Evolutionary conservation across 2,888 invertebrate species (phyloP), one percentile per base, ranked within the genome.

Genomic region (Galerucella nymphaeae): DNA sequence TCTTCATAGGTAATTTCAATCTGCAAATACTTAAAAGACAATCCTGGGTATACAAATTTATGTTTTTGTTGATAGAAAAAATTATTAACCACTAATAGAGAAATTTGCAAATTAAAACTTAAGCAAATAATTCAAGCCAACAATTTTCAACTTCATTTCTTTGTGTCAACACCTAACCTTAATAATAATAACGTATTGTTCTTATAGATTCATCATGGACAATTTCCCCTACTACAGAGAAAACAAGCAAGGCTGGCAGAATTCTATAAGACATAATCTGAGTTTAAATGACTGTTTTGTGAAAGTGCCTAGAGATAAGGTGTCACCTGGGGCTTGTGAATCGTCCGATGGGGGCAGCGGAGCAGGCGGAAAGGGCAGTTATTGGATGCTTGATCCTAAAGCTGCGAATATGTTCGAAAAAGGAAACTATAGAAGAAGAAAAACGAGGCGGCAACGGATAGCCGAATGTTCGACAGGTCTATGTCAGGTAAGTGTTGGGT

Each of bases 391-490:
- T 79, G 94, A 95, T 84, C 92, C 94, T 0, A 90, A 93, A 69
- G 93, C 93, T 58, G 90, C 91, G 78, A 94, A 94, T 84, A 95
- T 95, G 95, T 95, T 95, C 84, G 95, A 95, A 83, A 93, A 94
- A 82, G 95, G 95, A n/a, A 94, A 94, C 83, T 95, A 94, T 85
- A 87, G 95, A 68, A 87, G 95, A 63, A 87, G 95, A 71, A 89
- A 93, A 78, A 90, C 92, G 61, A 88, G 92, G 67, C 85, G 90
- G 14, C 91, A 90, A 77, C 85, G 90, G 53, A 79, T 85, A 20
- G 82, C 82, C 1, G 86, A 86, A 67, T 82, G 83, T 64, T 78
- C 79, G 45, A 74, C 79, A 16, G 71, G 66, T 64, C 62, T 82
- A 55, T 81, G 78, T 68, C 83, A 83, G 80, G 83, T 83, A 68